phyloP scores from a whole-genome alignment of 2,113 vertebrate genomes.

The Mastomys natalensis region DNA sequence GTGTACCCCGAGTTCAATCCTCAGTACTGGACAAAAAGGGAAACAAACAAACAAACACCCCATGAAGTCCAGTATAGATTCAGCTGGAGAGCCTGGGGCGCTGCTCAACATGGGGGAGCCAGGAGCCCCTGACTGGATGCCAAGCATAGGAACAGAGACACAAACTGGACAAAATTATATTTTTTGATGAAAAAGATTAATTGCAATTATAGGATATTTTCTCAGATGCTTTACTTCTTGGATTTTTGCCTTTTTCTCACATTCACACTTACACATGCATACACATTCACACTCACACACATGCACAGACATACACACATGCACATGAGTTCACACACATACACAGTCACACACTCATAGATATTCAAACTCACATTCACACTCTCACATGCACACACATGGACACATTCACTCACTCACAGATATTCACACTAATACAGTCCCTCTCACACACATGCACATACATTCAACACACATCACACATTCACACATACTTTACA shows the following conservation, averaged over 20 bases:
- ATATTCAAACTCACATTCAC: no score
- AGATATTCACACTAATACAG: no score
- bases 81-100: neutral
- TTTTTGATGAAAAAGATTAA: constrained; percentile 7
- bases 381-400: no score
- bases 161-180: neutral
- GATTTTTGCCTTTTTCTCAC: constrained; percentile 14
- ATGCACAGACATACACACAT: neutral
- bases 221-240: constrained; percentile 42
- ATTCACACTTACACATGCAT: neutral
- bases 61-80: neutral
- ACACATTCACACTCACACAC: neutral
- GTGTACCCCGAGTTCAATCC: neutral
- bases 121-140: neutral
- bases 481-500: neutral
- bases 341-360: neutral
- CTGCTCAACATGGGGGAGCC: neutral
- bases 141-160: neutral
- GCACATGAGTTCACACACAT: neutral
- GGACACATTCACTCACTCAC: no score
- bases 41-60: neutral
- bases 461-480: neutral
- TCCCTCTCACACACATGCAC: neutral
- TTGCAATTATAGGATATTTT: constrained; percentile 34
- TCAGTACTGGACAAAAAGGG: neutral